Percentiles rank a stretch among this genome's conserved stretches.
Evolutionary conservation across 1,140 invertebrate species (phyloP).

Genomic region (Tachypleus tridentatus): DNA sequence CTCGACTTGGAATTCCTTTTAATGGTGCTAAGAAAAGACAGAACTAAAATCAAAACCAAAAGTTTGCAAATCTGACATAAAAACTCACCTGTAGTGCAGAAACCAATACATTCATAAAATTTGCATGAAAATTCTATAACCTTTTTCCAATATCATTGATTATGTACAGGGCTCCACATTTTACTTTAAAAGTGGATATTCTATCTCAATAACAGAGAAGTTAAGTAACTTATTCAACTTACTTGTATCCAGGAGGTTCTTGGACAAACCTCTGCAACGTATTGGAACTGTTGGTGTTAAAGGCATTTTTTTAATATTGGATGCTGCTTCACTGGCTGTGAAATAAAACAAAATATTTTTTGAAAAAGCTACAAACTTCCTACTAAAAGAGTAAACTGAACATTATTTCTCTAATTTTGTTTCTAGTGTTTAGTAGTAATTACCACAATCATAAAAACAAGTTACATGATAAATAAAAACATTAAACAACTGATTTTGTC

Average conservation of each 20-base stretch:
- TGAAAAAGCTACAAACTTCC: not conserved
- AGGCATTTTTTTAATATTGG: slow-evolving; percentile 74
- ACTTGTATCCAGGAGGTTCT: slow-evolving; percentile 94
- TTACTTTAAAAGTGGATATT: too few species aligned
- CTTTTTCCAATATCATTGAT: too few species aligned
- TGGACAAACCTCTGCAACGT: slow-evolving; percentile 80
- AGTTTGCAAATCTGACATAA: slow-evolving; percentile 9
- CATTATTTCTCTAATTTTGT: too few species aligned
- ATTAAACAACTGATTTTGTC: too few species aligned
- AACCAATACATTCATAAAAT: too few species aligned
- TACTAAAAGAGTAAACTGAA: too few species aligned
- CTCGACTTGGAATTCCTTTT: slow-evolving; percentile 74
- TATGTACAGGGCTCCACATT: too few species aligned
- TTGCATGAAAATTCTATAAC: too few species aligned
- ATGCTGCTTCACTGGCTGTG: slow-evolving; percentile 62
- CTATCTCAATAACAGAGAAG: too few species aligned
- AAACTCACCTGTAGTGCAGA: not conserved
- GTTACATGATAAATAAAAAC: too few species aligned
- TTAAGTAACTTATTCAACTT: slow-evolving; percentile 29
- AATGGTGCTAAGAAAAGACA: slow-evolving; percentile 53
- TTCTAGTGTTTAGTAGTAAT: too few species aligned
- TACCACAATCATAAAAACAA: too few species aligned
- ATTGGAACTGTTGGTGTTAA: slow-evolving; percentile 74
- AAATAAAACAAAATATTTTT: slow-evolving; percentile 10
- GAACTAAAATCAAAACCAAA: slow-evolving; percentile 1